Percentiles rank a stretch among this genome's conserved stretches.
phyloP scores from a whole-genome alignment of 2,888 invertebrate species.

The Urechis unicinctus region DNA sequence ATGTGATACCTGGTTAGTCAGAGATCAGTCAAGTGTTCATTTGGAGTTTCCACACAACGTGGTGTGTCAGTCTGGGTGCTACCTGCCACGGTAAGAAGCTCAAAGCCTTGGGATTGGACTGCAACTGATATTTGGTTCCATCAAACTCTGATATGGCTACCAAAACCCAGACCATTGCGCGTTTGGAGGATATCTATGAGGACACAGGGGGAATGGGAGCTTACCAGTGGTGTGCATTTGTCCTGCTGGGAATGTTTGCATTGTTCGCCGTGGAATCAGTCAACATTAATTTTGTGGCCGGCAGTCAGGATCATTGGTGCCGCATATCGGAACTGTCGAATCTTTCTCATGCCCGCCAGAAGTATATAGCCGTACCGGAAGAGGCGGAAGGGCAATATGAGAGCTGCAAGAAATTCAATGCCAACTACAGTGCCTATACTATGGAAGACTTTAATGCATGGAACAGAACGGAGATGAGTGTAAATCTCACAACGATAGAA shows the following conservation, averaged over 20 bases:
- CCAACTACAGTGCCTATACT: constrained; percentile 9
- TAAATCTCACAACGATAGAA: neutral
- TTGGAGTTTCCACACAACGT: too few relatives aligned
- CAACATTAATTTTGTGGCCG: constrained; percentile 14
- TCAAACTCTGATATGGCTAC: too few relatives aligned
- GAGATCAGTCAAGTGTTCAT: too few relatives aligned
- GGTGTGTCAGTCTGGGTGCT: too few relatives aligned
- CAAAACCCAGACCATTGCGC: too few relatives aligned
- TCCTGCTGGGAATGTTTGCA: constrained; percentile 2
- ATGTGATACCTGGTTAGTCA: too few relatives aligned
- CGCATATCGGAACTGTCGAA: constrained; percentile 7
- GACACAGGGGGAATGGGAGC: constrained; percentile 3
- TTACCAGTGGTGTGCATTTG: constrained; percentile 5
- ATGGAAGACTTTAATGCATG: constrained; percentile 9
- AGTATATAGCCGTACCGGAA: constrained; percentile 14
- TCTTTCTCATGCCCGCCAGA: constrained; percentile 10
- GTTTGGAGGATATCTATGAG: constrained; percentile 8
- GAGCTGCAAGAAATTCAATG: constrained; percentile 11
- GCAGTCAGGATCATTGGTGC: constrained; percentile 16
- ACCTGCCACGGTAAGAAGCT: too few relatives aligned
- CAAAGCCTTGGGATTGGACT: too few relatives aligned
- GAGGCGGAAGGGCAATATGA: neutral
- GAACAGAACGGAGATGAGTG: constrained; percentile 4
- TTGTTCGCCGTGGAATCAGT: constrained; percentile 8
- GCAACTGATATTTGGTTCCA: too few relatives aligned